Percentiles rank a stretch among this genome's conserved stretches.
These are phyloP conservation scores for Muscidifurax raptorellus DNA, from an alignment of 1,140 invertebrate species.

Conservation along the genomic window DNA sequence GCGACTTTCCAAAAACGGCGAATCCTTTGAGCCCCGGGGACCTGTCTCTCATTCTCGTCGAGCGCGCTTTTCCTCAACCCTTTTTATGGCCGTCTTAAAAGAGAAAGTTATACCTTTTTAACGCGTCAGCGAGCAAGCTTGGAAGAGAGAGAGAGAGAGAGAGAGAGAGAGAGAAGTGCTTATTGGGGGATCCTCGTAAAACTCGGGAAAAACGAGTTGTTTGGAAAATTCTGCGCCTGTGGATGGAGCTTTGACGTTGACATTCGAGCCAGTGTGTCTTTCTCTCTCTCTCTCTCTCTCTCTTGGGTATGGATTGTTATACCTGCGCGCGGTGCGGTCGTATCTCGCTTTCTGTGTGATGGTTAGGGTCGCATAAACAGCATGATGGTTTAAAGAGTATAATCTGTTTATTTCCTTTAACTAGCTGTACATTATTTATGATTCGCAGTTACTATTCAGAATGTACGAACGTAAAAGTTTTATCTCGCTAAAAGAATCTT, in stretches of 20 bases:
- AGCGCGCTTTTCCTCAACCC: constrained; percentile 58
- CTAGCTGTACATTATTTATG: not conserved
- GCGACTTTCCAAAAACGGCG: constrained; percentile 43
- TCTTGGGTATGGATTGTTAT: not conserved
- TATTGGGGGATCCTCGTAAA: constrained; percentile 54
- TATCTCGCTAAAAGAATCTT: not conserved
- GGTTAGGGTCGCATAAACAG: not conserved
- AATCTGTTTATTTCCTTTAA: not conserved
- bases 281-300: not conserved
- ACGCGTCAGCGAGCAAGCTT: not conserved
- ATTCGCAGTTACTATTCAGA: not conserved
- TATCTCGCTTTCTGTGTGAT: not conserved
- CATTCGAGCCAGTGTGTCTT: not conserved
- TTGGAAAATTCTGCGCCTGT: constrained; percentile 4
- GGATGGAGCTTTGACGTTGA: not conserved
- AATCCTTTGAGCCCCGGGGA: constrained; percentile 58
- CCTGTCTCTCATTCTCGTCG: constrained; percentile 24
- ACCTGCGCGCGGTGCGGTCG: constrained; percentile 7
- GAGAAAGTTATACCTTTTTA: constrained; percentile 64
- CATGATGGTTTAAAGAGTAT: not conserved
- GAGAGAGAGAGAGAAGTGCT: not conserved
- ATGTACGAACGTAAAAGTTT: not conserved
- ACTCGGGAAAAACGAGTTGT: constrained; percentile 51
- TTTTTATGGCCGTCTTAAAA: constrained; percentile 63
- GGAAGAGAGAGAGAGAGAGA: constrained; percentile 56